These are phyloP conservation scores for Coregonus sp. DNA, from an alignment of 2,797 vertebrate genomes.

Conservation along the genomic window DNA sequence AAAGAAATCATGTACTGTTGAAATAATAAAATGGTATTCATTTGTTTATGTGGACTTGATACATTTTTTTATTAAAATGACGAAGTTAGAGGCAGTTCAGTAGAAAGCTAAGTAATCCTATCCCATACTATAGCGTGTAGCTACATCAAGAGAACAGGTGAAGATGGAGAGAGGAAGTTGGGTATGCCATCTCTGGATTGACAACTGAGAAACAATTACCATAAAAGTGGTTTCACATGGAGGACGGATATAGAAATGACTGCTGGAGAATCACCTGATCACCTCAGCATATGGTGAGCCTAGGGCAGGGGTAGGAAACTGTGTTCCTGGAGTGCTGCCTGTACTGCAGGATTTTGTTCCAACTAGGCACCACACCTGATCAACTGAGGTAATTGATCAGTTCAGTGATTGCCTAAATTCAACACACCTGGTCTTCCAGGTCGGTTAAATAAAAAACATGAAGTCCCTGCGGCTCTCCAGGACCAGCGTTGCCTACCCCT, in stretches of 20 bases:
- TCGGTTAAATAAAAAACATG: too few relatives aligned
- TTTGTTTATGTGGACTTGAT: slow-evolving; percentile 55
- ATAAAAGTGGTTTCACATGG: slow-evolving; percentile 59
- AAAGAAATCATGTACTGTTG: slow-evolving; percentile 57
- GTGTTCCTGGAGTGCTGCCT: too few relatives aligned
- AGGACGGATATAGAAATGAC: slow-evolving; percentile 38
- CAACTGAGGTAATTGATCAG: too few relatives aligned
- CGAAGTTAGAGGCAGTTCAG: not conserved
- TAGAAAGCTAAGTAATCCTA: not conserved
- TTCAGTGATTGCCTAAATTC: too few relatives aligned
- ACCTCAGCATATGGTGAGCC: slow-evolving; percentile 25
- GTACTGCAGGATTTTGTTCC: too few relatives aligned
- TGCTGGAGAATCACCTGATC: slow-evolving; percentile 41
- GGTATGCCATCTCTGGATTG: slow-evolving; percentile 24
- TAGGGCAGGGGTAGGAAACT: not conserved
- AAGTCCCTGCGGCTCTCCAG: too few relatives aligned
- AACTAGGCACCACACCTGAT: too few relatives aligned
- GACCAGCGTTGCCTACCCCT: too few relatives aligned
- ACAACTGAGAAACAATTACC: slow-evolving; percentile 44
- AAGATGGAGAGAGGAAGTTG: slow-evolving; percentile 2
- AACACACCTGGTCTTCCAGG: too few relatives aligned
- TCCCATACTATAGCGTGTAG: not conserved
- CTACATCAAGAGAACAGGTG: not conserved
- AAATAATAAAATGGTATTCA: slow-evolving; percentile 58
- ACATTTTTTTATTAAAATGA: not conserved